Evolutionary conservation across 2,113 vertebrate species (phyloP), one percentile per base, ranked within the genome.

Genomic region (Piprites chloris): DNA sequence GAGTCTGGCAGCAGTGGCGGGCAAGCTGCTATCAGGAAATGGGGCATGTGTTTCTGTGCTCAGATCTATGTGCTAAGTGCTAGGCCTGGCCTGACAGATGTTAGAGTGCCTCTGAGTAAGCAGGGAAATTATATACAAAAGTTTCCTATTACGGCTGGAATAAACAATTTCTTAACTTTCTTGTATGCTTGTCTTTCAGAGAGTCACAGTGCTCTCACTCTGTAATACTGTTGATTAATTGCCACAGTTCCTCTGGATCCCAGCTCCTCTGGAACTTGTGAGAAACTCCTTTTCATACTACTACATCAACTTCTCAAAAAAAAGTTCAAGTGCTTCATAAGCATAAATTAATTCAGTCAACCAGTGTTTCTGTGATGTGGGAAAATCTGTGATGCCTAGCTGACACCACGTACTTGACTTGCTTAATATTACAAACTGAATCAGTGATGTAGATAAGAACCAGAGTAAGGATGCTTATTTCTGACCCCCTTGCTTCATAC

Each of bases 101-200:
- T 94, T 95, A 66, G 73, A 96, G 86, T 85, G 87, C 84, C 91
- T 95, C 93, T 94, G 93, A 96, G 89, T 94, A 96, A 95, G 95
- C 77, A 76, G 87, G 84, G 93, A 96, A 97, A 96, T 93, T 87
- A 97, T 96, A 97, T 97, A 97, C 96, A 97, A 96, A 96, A 95
- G 96, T 96, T 96, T 97, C 96, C 91, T 94, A 95, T 97, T 95
- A 93, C 78, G 1, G 35, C 79, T 96, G 95, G 92, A 88, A 95
- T 97, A 97, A 97, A 97, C 95, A 96, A 90, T 96, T 96, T 81
- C 93, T 91, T 93, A 95, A 94, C 90, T 93, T 95, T 94, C 94
- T 95, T 96, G 87, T 96, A 96, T 84, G 79, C 92, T 80, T 94
- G 93, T 87, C 93, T 89, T 87, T 95, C 87, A 95, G 85, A 74